These are phyloP conservation scores for Brachyopa scutellaris DNA, from an alignment of 2,888 invertebrate genomes.

Conservation along the genomic window DNA sequence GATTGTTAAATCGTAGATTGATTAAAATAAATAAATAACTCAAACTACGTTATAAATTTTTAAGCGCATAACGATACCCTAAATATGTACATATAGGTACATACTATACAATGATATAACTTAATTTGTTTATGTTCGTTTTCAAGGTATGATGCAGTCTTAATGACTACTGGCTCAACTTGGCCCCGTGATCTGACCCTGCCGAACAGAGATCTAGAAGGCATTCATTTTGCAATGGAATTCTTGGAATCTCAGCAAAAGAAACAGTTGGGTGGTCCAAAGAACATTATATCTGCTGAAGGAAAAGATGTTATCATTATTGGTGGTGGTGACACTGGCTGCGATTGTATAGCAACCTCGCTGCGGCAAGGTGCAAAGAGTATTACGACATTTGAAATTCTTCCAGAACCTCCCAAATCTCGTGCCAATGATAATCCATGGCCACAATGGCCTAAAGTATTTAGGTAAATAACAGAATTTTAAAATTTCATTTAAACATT, in stretches of 20 bases:
- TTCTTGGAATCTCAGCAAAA: constrained; percentile 99
- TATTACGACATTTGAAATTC: constrained; percentile 98
- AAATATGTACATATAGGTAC: no score
- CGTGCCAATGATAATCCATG: constrained; percentile 97
- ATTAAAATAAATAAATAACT: no score
- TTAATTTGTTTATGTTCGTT: no score
- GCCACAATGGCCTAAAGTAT: constrained; percentile 99
- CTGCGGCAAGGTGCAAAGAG: constrained; percentile 93
- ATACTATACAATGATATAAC: no score
- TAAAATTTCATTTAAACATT: no score
- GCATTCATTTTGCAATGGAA: constrained; percentile 99
- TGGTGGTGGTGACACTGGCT: constrained; percentile 93
- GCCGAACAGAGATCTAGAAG: constrained; percentile 92
- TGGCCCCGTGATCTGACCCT: constrained; percentile 96
- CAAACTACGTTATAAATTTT: no score
- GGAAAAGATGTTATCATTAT: constrained; percentile 97
- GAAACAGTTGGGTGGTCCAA: constrained; percentile 89
- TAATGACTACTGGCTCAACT: constrained; percentile 96
- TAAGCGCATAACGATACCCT: no score
- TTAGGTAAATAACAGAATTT: constrained; percentile 84
- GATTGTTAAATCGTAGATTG: no score
- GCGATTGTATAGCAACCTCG: constrained; percentile 99
- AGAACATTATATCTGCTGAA: constrained; percentile 89
- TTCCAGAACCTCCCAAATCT: constrained; percentile 93
- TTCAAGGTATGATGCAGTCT: constrained; percentile 93